Percentiles rank a stretch among this genome's conserved stretches.
These are phyloP conservation scores for Equus przewalskii DNA, from an alignment of 2,113 vertebrate genomes.

Conservation along the genomic window DNA sequence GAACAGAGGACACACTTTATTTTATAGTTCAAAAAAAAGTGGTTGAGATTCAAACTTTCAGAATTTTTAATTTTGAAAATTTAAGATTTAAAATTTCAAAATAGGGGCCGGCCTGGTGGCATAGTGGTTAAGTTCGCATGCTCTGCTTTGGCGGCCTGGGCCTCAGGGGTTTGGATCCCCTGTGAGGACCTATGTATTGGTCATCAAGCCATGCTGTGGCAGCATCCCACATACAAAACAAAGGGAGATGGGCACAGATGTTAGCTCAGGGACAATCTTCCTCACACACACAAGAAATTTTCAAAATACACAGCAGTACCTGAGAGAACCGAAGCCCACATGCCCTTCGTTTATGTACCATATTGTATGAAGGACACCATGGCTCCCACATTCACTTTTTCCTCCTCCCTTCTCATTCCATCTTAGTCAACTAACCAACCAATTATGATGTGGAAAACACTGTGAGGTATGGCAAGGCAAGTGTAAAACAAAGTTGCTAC, in stretches of 20 bases:
- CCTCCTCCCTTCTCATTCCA: background rate
- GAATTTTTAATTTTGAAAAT: background rate
- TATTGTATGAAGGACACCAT: fast-evolving
- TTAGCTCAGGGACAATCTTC: too few species aligned
- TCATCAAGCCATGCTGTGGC: too few species aligned
- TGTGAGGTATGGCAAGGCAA: too few species aligned
- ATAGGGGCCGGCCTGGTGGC: too few species aligned
- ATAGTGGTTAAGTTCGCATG: too few species aligned
- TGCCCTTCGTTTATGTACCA: background rate
- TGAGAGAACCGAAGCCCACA: background rate
- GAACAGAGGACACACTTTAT: background rate
- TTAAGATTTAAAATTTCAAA: background rate
- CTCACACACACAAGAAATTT: background rate
- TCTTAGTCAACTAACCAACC: background rate
- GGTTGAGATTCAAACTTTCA: background rate
- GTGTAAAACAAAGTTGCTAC: background rate
- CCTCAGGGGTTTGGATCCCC: too few species aligned
- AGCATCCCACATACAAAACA: too few species aligned
- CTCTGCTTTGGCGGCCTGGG: too few species aligned
- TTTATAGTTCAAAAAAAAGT: background rate
- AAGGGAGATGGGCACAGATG: too few species aligned
- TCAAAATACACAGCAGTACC: background rate
- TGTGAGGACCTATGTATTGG: too few species aligned
- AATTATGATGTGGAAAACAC: too few species aligned
- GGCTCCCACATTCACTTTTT: background rate